Base-by-base conservation (phyloP, 2,888 invertebrate genomes). In the Diplolepis rosae region DNA sequence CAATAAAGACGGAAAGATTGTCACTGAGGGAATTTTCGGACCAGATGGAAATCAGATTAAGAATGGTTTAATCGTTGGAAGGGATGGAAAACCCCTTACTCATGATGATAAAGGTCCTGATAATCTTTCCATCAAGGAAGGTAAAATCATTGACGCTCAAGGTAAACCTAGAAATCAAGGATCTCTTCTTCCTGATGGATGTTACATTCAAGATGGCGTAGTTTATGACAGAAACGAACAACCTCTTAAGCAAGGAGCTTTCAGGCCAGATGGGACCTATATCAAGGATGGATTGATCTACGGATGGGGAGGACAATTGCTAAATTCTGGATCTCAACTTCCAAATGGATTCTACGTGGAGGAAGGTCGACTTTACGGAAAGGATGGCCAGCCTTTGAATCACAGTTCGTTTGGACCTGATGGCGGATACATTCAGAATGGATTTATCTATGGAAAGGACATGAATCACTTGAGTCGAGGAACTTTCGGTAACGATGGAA, bases 91-190 rank as follows among this genome's bases (percentile, higher is more conserved):
- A 68, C 80, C 83, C 2, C 70, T 87, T 24, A 87, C 84, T 4
- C 87, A 87, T 68, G 87, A 88, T 45, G 82, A 85, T 32, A 85
- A 85, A 70, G 87, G 88, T 1, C 86, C 86, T 0, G 87, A 87
- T 45, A 83, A 79, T 56, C 65, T 85, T 4, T 84, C 87, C 3
- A 69, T 87, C 1, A 82, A 85, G 30, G 84, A 87, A 2, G 88
- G 88, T 4, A 87, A 83, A 68, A 83, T 88, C 18, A 83, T 87
- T 0, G 86, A 87, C 51, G 81, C 77, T 0, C 80, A 83, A 4
- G 85, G 85, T 7, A 75, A 77, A 5, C 84, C 84, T 0, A 85
- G 80, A 61, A 87, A 86, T 71, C 81, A 84, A 45, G 81, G 83
- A 0, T 87, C 87, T 0, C 68, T 88, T 0, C 65, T 88, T 9